These are phyloP conservation scores for Neelides sp. DNA, from an alignment of 1,140 invertebrate genomes.

Conservation along the genomic window DNA sequence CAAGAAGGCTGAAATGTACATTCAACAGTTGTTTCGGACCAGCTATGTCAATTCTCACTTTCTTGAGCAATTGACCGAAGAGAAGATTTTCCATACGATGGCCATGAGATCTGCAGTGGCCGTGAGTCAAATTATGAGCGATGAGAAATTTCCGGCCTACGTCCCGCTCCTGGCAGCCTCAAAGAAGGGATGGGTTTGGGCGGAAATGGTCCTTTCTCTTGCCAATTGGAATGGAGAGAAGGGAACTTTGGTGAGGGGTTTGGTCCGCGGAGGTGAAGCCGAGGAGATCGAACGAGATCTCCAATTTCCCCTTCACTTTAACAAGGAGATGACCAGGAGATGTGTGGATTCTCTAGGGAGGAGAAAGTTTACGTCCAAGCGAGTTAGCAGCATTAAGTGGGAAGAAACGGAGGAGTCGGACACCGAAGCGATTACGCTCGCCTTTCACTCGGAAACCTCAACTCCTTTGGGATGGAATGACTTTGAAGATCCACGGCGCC, in stretches of 20 bases:
- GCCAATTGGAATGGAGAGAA: constrained; percentile 28
- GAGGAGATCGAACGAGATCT: no score
- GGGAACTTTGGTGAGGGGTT: constrained; percentile 13
- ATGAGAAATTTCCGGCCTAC: constrained; percentile 20
- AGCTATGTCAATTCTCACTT: constrained; percentile 25
- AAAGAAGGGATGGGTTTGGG: constrained; percentile 28
- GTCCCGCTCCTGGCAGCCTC: constrained; percentile 25
- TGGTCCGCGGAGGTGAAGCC: not conserved
- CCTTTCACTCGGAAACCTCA: constrained; percentile 29
- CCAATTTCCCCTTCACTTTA: not conserved
- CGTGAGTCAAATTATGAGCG: constrained; percentile 19
- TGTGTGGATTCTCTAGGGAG: not conserved
- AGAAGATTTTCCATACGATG: constrained; percentile 20
- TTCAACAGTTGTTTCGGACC: constrained; percentile 16
- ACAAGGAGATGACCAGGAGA: not conserved
- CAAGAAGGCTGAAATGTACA: constrained; percentile 19
- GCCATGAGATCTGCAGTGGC: constrained; percentile 25
- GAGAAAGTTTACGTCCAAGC: not conserved
- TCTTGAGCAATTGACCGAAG: constrained; percentile 24
- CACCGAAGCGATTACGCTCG: constrained; percentile 22
- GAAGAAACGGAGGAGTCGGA: constrained; percentile 16
- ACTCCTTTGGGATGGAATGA: constrained; percentile 28
- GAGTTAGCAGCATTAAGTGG: not conserved
- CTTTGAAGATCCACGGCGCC: constrained; percentile 26
- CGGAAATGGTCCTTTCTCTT: constrained; percentile 28